Conservation (phyloP, 1,140 invertebrate species). For the Xylocopa sonorina region DNA sequence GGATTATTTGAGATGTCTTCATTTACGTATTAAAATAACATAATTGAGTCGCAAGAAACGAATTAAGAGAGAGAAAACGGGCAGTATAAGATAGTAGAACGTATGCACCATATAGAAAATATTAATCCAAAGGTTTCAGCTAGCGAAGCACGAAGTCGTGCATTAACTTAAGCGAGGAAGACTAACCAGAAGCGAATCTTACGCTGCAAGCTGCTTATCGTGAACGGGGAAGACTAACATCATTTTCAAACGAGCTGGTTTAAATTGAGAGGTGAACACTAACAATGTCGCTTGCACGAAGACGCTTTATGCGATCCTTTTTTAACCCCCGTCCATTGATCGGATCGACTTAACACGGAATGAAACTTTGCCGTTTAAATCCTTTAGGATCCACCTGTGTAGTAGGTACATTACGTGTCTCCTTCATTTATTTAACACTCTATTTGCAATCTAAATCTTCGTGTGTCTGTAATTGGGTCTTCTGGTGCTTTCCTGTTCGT, state of each 20-base stretch:
- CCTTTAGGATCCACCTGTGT: too few relatives aligned
- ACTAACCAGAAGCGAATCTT: slow-evolving; percentile 42
- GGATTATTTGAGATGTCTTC: background rate
- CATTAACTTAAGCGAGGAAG: slow-evolving; percentile 30
- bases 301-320: background rate
- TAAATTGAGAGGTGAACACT: slow-evolving; percentile 40
- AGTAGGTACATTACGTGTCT: too few relatives aligned
- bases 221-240: slow-evolving; percentile 39
- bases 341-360: too few relatives aligned
- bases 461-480: too few relatives aligned
- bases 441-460: too few relatives aligned
- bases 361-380: too few relatives aligned
- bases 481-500: too few relatives aligned
- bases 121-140: slow-evolving; percentile 32
- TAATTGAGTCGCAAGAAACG: slow-evolving; percentile 13
- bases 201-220: slow-evolving; percentile 22
- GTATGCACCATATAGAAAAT: background rate
- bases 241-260: slow-evolving; percentile 27
- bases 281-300: slow-evolving; percentile 28
- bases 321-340: background rate
- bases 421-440: too few relatives aligned
- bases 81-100: too few relatives aligned
- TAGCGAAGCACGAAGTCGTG: slow-evolving; percentile 3
- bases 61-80: background rate
- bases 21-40: background rate